These are phyloP conservation scores for Galaxea fascicularis DNA, from an alignment of 92 coral and sea anemone genomes.

Conservation along the genomic window DNA sequence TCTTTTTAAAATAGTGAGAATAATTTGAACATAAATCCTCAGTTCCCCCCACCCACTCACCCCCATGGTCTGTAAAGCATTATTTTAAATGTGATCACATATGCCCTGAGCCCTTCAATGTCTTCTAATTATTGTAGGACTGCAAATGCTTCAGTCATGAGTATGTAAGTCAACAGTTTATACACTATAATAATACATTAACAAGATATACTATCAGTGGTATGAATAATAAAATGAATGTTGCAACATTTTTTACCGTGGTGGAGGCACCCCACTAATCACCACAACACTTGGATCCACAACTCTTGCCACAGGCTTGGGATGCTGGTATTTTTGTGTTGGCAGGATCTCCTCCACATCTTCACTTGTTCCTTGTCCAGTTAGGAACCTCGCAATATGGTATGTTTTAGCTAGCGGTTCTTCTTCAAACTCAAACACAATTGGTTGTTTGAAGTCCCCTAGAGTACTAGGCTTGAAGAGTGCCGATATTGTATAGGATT, in stretches of 20 bases:
- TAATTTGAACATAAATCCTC: too few relatives aligned
- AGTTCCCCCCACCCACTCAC: too few relatives aligned
- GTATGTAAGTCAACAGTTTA: too few relatives aligned
- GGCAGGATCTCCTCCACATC: conserved; percentile 77
- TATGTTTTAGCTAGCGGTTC: conserved; percentile 38
- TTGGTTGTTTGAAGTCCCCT: conserved; percentile 68
- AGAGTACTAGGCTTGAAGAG: conserved; percentile 70
- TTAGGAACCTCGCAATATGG: conserved; percentile 79
- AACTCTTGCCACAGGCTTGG: conserved; percentile 77
- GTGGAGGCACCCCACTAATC: conserved; percentile 78
- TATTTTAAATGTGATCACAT: too few relatives aligned
- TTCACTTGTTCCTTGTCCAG: conserved; percentile 72
- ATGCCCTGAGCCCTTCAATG: too few relatives aligned
- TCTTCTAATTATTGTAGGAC: too few relatives aligned
- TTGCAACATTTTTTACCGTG: conserved; percentile 49
- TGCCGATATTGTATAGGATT: conserved; percentile 63
- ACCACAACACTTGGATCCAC: conserved; percentile 78
- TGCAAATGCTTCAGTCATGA: too few relatives aligned
- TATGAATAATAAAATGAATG: too few relatives aligned
- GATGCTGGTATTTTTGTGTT: conserved; percentile 69
- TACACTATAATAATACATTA: too few relatives aligned
- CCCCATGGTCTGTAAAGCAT: too few relatives aligned
- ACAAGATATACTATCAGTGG: too few relatives aligned
- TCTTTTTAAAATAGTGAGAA: too few relatives aligned
- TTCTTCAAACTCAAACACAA: conserved; percentile 81